phyloP scores from a whole-genome alignment of 1,140 invertebrate species.

The Portunus trituberculatus region DNA sequence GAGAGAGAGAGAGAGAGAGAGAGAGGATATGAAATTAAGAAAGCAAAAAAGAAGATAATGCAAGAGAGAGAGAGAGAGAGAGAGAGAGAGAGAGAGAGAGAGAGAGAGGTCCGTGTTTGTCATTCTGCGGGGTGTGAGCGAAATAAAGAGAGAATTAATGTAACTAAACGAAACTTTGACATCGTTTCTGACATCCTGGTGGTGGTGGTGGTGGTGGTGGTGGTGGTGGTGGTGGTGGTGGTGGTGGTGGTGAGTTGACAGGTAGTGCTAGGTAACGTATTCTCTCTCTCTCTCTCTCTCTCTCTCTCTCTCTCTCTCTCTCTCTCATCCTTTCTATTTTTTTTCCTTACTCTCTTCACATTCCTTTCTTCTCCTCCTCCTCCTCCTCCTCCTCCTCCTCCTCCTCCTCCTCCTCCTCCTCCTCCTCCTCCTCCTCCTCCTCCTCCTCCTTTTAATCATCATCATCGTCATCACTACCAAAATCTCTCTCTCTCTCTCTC shows the following conservation, averaged over 20 bases:
- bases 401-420: not conserved
- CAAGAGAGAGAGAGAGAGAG: too few relatives aligned
- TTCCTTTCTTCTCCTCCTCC: not conserved
- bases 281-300: constrained; percentile 36
- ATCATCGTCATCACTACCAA: not conserved
- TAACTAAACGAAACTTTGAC: not conserved
- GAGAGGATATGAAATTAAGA: too few relatives aligned
- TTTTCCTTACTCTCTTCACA: too few relatives aligned
- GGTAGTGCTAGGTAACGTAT: not conserved
- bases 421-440: too few relatives aligned
- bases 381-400: not conserved
- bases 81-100: too few relatives aligned
- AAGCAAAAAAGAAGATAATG: too few relatives aligned
- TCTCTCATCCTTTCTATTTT: not conserved
- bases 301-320: constrained; percentile 39
- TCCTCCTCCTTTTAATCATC: not conserved
- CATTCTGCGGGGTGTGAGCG: too few relatives aligned
- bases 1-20: too few relatives aligned
- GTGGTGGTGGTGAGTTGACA: not conserved
- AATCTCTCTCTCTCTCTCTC: constrained; percentile 31
- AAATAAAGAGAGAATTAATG: not conserved
- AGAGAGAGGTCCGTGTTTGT: too few relatives aligned
- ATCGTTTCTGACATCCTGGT: not conserved
- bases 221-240: not conserved
- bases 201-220: not conserved